Evolutionary conservation across 2,797 vertebrate species (phyloP).

Genomic region (Gambusia yucatana): DNA sequence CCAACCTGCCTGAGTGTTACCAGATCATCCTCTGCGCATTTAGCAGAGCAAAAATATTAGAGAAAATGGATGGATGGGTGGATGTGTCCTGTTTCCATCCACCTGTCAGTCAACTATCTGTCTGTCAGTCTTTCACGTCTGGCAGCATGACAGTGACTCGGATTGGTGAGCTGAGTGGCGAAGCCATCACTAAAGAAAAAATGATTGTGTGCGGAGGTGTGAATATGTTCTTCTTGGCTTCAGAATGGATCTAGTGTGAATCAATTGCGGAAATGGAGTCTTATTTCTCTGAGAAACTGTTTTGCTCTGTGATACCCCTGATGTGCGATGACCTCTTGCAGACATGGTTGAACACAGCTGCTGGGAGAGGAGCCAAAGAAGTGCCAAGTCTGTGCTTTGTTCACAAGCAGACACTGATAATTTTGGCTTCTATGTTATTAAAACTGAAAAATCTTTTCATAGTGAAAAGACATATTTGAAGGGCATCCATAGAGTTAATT

Average conservation of each 20-base stretch:
- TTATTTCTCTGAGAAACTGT: neutral
- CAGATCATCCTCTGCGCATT: neutral
- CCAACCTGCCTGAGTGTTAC: neutral
- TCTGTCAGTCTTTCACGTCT: slow-evolving; percentile 6
- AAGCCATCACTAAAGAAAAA: slow-evolving; percentile 5
- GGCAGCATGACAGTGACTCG: slow-evolving; percentile 1
- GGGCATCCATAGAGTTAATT: neutral
- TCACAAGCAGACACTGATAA: neutral
- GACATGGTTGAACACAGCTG: neutral
- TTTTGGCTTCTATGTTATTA: neutral
- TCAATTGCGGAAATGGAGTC: neutral
- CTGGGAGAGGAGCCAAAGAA: neutral
- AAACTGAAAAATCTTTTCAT: neutral
- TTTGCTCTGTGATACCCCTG: slow-evolving; percentile 3
- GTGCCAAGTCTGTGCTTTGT: neutral
- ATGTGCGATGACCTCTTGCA: slow-evolving; percentile 6
- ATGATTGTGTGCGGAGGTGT: slow-evolving; percentile 5
- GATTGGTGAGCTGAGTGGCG: neutral
- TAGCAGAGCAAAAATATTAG: neutral
- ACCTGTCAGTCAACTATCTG: slow-evolving; percentile 7
- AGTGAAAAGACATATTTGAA: neutral
- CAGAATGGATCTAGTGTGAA: slow-evolving; percentile 3
- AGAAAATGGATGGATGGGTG: slow-evolving; percentile 1
- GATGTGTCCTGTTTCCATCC: slow-evolving; percentile 5
- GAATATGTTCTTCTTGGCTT: slow-evolving; percentile 2